phyloP scores from a whole-genome alignment of 2,113 vertebrate genomes.

The Microcebus murinus region DNA sequence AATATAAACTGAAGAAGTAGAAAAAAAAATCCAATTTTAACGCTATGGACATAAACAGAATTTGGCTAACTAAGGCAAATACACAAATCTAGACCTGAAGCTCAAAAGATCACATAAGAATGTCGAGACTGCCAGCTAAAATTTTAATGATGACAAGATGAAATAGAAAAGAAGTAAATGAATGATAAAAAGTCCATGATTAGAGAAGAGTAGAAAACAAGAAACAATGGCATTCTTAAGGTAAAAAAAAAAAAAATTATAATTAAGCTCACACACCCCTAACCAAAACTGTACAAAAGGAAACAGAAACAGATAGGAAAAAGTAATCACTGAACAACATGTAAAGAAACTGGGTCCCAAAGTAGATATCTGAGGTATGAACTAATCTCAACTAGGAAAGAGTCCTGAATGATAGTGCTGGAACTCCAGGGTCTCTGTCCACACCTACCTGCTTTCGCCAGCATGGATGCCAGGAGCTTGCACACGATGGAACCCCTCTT shows the following conservation, averaged over 20 bases:
- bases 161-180: neutral
- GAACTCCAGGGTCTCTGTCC: fast-evolving
- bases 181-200: neutral
- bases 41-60: neutral
- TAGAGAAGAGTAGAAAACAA: neutral
- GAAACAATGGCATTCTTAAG: neutral
- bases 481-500: slow-evolving; percentile 98
- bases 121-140: neutral
- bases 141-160: neutral
- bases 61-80: neutral
- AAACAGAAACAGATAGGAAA: neutral
- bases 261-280: neutral
- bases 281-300: no score
- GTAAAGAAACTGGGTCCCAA: neutral
- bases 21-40: neutral
- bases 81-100: neutral
- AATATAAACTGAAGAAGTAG: neutral
- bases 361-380: fast-evolving
- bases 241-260: neutral
- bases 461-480: slow-evolving; percentile 97
- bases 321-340: neutral
- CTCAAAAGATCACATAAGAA: neutral
- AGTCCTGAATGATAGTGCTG: fast-evolving
- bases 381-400: fast-evolving
- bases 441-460: slow-evolving; percentile 94